Evolutionary conservation across 2,113 vertebrate genomes (phyloP), one percentile per base, ranked within the genome.

Genomic region (Rhegmatorhina hoffmannsi): DNA sequence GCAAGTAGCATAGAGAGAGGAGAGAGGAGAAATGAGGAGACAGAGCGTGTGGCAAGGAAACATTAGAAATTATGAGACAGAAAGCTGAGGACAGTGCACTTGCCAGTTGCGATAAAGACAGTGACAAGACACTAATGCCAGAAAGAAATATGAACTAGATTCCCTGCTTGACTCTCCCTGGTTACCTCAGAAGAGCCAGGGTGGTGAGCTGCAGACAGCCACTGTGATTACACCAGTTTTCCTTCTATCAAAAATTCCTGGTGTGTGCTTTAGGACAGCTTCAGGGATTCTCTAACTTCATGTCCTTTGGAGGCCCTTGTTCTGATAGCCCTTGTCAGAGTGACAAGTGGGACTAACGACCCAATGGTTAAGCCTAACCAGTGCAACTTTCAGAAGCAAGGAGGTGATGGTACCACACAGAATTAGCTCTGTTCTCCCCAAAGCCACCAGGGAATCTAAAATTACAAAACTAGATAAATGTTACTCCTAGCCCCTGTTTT

Each of bases 331-430:
- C 17, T 55, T 64, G 19, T 23, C 20, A 70, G 7, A 46, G 38
- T 44, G 40, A 66, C 19, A 84, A 47, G 19, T 10, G 12, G 29
- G 33, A 76, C 8, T 24, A 34, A 7, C n/a, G 40, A 88, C 33
- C 20, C 23, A 33, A 17, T 10, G 50, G 38, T 44, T 76, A 85
- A 44, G 10, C 7, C 33, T 46, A 87, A 73, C 13, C 40, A 53
- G 26, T 17, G 8, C 4, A 69, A 18, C 24, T 56, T 36, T 33
- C 31, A 44, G 29, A 85, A 85, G 8, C 7, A 69, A 52, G 13
- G 12, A 14, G 3, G 5, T 33, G 18, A 50, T 33, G 17, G 7
- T 7, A 33, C 0, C 0, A 23, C 46, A 49, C 11, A 55, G n/a
- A 91, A 64, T 49, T 58, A 62, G 11, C 9, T 50, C n/a, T 50